These are phyloP conservation scores for Hippocampus zosterae DNA, from an alignment of 2,113 vertebrate species.

Conservation along the genomic window DNA sequence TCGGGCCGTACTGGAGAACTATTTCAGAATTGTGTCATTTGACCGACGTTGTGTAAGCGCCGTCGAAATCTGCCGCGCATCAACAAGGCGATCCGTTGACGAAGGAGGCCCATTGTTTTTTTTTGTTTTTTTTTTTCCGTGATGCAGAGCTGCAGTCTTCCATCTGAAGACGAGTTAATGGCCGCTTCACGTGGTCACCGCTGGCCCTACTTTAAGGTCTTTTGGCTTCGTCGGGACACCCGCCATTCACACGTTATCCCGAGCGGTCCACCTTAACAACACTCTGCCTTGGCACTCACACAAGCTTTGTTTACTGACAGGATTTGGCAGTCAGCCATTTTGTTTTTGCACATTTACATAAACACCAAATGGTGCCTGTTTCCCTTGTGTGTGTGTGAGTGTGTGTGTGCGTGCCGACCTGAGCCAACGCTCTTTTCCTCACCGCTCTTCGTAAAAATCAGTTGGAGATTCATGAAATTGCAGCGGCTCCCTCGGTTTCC, in stretches of 20 bases:
- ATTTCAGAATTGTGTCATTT: background rate
- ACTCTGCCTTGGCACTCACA: constrained; percentile 54
- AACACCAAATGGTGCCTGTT: constrained; percentile 70
- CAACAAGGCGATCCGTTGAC: background rate
- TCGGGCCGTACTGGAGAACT: background rate
- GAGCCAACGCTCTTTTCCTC: constrained; percentile 40
- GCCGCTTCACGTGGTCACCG: constrained; percentile 44
- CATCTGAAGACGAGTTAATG: constrained; percentile 50
- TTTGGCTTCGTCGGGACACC: constrained; percentile 1
- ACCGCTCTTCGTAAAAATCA: constrained; percentile 54
- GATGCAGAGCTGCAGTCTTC: constrained; percentile 30
- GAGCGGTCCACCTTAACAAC: constrained; percentile 62
- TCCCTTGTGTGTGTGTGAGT: constrained; percentile 37
- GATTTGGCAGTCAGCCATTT: constrained; percentile 73
- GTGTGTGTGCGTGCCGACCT: constrained; percentile 31
- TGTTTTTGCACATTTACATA: constrained; percentile 71
- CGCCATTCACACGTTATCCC: constrained; percentile 28
- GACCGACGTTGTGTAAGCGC: background rate
- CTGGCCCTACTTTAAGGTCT: constrained; percentile 55
- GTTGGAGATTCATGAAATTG: constrained; percentile 51
- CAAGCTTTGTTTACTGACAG: constrained; percentile 71
- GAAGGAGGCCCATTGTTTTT: constrained; percentile 28
- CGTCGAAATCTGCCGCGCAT: background rate
- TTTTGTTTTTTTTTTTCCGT: constrained; percentile 4
- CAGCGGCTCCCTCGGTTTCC: constrained; percentile 35